Evolutionary conservation across 2,797 vertebrate genomes (phyloP).

Genomic region (Varecia variegata): DNA sequence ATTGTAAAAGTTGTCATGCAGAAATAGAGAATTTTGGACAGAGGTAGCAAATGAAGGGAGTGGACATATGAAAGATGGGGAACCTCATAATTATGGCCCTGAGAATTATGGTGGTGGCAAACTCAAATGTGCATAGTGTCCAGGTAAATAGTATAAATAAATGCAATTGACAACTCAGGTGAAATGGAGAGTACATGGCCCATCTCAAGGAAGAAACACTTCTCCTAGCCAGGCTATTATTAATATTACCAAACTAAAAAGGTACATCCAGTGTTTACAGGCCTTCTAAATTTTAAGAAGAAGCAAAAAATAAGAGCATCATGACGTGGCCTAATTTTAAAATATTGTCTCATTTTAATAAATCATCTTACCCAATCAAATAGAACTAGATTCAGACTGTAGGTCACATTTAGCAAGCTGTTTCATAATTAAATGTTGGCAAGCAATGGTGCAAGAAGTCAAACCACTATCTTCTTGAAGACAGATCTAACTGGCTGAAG

Average conservation of each 20-base stretch:
- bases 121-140: neutral
- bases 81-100: neutral
- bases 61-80: rapidly evolving
- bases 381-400: neutral
- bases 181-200: neutral
- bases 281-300: neutral
- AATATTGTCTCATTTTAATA: neutral
- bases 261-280: neutral
- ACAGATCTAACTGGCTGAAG: rapidly evolving
- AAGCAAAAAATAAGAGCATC: neutral
- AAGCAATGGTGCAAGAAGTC: neutral
- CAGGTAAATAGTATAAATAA: neutral
- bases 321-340: neutral
- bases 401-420: neutral
- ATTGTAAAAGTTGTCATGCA: neutral
- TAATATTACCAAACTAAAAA: neutral
- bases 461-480: neutral
- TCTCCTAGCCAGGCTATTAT: neutral
- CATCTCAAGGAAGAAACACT: neutral
- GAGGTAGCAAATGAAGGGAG: neutral
- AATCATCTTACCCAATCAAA: neutral
- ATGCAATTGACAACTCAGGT: neutral
- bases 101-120: neutral
- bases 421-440: neutral
- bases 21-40: neutral